Evolutionary conservation across 37 sponge, comb jelly and placozoan species (phyloP), one percentile per base, ranked within the genome.

Genomic region (Chondrosia reniformis): DNA sequence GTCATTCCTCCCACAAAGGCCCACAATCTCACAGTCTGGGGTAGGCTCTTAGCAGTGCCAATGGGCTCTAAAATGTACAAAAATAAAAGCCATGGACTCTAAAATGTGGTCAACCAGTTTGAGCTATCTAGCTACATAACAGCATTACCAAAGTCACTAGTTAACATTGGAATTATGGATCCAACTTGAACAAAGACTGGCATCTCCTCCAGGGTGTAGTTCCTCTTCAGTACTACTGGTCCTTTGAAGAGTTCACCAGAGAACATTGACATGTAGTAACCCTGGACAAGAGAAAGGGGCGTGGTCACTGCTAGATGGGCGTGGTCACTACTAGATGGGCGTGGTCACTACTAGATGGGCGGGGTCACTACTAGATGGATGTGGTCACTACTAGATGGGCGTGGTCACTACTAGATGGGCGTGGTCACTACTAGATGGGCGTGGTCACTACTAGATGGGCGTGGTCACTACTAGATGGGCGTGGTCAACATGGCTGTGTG

Each of bases 121-220:
- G 28, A 28, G 0, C 1, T 45, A 22, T 30, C 3, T 69, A 69
- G 19, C 8, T 69, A 36, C 43, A 38, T 69, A 66, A 6, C 67
- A 24, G 25, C 32, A 64, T 61, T 38, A 83, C 84, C 54, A 25
- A 67, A 79, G 62, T 79, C 80, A 45, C 79, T 80, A 40, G 80
- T 77, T 54, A 76, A 75, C 78, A 88, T 78, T 45, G 89, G 80
- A 39, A 88, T 76, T 55, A 88, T 83, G 45, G 64, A 33, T 2
- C 89, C 89, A 63, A 63, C 80, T 46, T 45, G 52, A 25, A 49
- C 84, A 88, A 78, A 88, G 38, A 88, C 65, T 25, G 89, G 84
- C 38, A 88, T 88, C 69, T 88, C 89, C 43, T 63, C 39, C 19
- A 88, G 76, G 13, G 84, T 79, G 69, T 49, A 88, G 54, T 37